phyloP scores from a whole-genome alignment of 2,113 vertebrate genomes.

The Gallinago jamesoni region DNA sequence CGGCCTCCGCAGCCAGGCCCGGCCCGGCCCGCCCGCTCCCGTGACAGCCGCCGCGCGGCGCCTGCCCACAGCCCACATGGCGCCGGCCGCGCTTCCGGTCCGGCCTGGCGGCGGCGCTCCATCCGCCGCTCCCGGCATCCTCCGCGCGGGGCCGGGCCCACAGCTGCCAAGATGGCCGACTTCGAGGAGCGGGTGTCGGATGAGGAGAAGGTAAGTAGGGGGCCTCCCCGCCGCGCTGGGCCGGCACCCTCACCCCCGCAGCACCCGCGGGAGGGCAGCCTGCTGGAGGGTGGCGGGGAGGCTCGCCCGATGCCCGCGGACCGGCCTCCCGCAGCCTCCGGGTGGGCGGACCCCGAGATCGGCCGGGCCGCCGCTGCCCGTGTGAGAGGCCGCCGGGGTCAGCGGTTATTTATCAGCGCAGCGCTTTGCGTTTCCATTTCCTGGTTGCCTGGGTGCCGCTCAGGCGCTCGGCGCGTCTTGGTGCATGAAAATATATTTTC shows the following conservation, averaged over 20 bases:
- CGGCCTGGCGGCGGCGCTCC: neutral
- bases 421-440: neutral
- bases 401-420: no score
- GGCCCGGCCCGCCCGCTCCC: neutral
- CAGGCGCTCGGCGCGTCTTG: neutral
- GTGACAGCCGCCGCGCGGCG: neutral
- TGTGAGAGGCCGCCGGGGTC: neutral
- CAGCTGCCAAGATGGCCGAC: conserved; percentile 90
- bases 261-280: neutral
- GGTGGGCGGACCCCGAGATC: neutral
- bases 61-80: conserved; percentile 31
- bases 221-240: rapidly evolving
- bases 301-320: neutral
- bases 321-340: neutral
- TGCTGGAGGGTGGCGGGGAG: neutral
- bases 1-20: neutral
- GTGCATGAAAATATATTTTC: rapidly evolving
- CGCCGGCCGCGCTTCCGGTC: neutral
- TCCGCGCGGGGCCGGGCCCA: conserved; percentile 57
- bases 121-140: conserved; percentile 56
- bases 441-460: neutral
- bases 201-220: conserved; percentile 86
- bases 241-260: rapidly evolving
- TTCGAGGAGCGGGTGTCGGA: conserved; percentile 87
- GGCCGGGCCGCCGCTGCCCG: neutral